Conservation (phyloP, 2,797 vertebrate genomes). For the Epinephelus malabaricus region DNA sequence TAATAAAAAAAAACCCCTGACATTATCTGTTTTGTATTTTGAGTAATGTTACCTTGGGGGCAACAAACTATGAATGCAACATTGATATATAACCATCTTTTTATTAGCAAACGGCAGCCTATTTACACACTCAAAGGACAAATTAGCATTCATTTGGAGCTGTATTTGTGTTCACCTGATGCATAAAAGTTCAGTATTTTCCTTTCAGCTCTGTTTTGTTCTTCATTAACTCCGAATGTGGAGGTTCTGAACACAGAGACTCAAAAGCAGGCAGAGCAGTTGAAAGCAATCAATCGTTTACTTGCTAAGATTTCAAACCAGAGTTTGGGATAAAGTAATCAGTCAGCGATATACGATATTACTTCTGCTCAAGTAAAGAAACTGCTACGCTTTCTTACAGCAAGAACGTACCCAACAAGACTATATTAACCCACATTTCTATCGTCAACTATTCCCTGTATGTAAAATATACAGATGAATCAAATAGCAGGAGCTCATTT, state of each 20-base stretch:
- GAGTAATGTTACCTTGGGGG: not conserved
- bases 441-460: constrained; percentile 22
- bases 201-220: not conserved
- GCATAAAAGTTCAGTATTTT: not conserved
- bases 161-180: not conserved
- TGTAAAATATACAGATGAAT: constrained; percentile 54
- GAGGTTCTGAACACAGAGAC: not conserved
- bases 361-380: not conserved
- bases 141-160: not conserved
- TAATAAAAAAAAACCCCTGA: not conserved
- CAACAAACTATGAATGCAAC: not conserved
- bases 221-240: not conserved
- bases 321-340: not conserved
- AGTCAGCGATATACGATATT: not conserved
- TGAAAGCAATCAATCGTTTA: not conserved
- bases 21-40: not conserved
- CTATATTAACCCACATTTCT: not conserved
- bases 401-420: not conserved
- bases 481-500: constrained; percentile 46
- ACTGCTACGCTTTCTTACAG: not conserved
- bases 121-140: not conserved
- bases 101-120: not conserved
- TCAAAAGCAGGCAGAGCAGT: not conserved
- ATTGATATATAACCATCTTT: not conserved
- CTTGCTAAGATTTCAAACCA: not conserved